Conservation (phyloP, 2,113 vertebrate species). For the Ceyx melanurus region DNA sequence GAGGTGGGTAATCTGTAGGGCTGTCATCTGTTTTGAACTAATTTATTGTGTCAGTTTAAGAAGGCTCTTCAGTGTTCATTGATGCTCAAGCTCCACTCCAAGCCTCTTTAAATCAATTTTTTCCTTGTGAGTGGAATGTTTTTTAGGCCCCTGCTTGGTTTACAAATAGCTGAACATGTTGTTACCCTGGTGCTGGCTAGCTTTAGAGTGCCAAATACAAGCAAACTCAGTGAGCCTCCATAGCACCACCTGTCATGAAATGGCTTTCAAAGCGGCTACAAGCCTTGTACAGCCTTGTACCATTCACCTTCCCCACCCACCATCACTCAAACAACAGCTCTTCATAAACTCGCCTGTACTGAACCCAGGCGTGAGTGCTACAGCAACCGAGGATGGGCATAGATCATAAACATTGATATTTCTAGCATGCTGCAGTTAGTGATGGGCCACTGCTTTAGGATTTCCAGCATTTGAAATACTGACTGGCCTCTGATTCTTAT, state of each 20-base stretch:
- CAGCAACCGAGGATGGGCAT: not conserved
- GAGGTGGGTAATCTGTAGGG: conserved; percentile 85
- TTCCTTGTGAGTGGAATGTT: conserved; percentile 83
- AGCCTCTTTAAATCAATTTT: conserved; percentile 85
- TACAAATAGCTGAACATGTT: conserved; percentile 90
- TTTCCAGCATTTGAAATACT: not conserved
- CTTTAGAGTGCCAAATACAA: conserved; percentile 75
- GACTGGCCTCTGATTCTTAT: not conserved
- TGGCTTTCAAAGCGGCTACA: conserved; percentile 38
- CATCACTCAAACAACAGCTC: conserved; percentile 43
- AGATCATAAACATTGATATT: not conserved
- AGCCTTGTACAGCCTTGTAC: conserved; percentile 66
- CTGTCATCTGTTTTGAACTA: conserved; percentile 88
- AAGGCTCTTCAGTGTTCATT: conserved; percentile 83
- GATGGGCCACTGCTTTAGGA: conserved; percentile 4
- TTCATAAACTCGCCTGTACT: not conserved
- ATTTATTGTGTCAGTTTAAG: conserved; percentile 93
- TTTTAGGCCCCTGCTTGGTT: conserved; percentile 87
- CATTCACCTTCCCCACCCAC: conserved; percentile 47
- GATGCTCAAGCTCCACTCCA: conserved; percentile 82
- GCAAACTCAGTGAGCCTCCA: conserved; percentile 79
- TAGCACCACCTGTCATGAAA: conserved; percentile 84
- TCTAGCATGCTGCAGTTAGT: not conserved
- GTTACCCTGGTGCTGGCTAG: conserved; percentile 82
- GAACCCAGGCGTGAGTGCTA: not conserved